These are phyloP conservation scores for Noturus placidus DNA, from an alignment of 2,113 vertebrate genomes.

Conservation along the genomic window DNA sequence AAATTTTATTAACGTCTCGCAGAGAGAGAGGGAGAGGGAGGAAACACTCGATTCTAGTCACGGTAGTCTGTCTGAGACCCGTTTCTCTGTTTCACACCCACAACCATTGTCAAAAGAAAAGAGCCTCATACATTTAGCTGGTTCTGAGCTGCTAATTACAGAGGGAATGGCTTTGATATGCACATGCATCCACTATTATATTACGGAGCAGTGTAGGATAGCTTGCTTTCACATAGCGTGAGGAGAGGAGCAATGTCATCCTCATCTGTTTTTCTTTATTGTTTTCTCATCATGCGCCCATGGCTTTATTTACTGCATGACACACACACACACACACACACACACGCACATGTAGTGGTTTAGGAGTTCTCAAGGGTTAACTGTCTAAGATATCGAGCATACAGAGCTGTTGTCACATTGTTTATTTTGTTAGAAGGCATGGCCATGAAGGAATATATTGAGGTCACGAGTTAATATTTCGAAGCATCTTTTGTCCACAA, in stretches of 20 bases:
- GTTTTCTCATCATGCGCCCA: constrained; percentile 7
- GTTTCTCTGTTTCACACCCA: constrained; percentile 22
- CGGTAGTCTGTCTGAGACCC: neutral
- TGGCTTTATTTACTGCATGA: constrained; percentile 22
- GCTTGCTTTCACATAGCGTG: constrained; percentile 22
- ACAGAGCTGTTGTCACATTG: neutral
- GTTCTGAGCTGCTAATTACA: constrained; percentile 47
- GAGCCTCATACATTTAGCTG: constrained; percentile 12
- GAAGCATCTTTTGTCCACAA: neutral
- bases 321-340: neutral
- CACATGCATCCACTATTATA: neutral
- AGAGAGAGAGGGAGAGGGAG: neutral
- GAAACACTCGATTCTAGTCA: neutral
- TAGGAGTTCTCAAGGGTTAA: neutral
- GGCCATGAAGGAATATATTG: neutral
- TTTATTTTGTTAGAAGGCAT: neutral
- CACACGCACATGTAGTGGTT: neutral
- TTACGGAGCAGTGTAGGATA: constrained; percentile 6
- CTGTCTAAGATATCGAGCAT: neutral
- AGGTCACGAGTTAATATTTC: neutral
- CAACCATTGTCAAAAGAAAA: constrained; percentile 23
- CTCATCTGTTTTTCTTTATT: constrained; percentile 27
- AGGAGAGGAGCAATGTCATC: constrained; percentile 30
- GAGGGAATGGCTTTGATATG: constrained; percentile 31
- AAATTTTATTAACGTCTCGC: constrained; percentile 33